Evolutionary conservation across 2,888 invertebrate genomes (phyloP), one percentile per base, ranked within the genome.

Genomic region (Scaptomyza caliginosa): DNA sequence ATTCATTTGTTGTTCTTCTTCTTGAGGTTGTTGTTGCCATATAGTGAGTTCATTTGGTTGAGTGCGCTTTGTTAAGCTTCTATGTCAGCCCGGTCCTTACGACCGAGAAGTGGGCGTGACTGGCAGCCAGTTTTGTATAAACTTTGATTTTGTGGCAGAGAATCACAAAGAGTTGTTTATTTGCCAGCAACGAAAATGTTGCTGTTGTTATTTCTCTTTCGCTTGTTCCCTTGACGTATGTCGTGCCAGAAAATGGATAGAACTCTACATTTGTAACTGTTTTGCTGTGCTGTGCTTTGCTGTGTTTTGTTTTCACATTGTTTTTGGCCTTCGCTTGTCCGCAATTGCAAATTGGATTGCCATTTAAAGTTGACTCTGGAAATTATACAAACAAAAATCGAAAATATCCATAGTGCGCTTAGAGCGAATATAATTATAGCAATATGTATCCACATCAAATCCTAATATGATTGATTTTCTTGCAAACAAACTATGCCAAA

Each of bases 281-380:
- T n/a, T n/a, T n/a, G n/a, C n/a, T n/a, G n/a, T n/a, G n/a, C n/a
- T n/a, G n/a, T n/a, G n/a, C n/a, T n/a, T n/a, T n/a, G 32, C 16
- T 34, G 16, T 16, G 1, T 30, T n/a, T 30, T 34, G 36, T 49
- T 65, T 24, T 46, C 36, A 30, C 66, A 52, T 46, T 65, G 64
- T 40, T 64, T 38, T 30, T 51, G 42, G 65, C 19, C 45, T 45
- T 65, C 54, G 39, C 7, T 34, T 65, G 43, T 30, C 64, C 28
- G 55, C 40, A 64, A 40, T 46, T 16, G 65, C 55, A 66, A 55
- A 54, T 64, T 65, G 65, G 54, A 45, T 63, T 65, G 42, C 65
- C 54, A 43, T 64, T 62, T 43, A 19, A 64, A 51, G 63, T 55
- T 46, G 34, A 34, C 26, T 39, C 51, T 4, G 17, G 6, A 39